Percentiles rank a stretch among this genome's conserved stretches.
Conservation (phyloP, 2,797 vertebrate genomes). For the Sebastiscus albofasciatus region DNA sequence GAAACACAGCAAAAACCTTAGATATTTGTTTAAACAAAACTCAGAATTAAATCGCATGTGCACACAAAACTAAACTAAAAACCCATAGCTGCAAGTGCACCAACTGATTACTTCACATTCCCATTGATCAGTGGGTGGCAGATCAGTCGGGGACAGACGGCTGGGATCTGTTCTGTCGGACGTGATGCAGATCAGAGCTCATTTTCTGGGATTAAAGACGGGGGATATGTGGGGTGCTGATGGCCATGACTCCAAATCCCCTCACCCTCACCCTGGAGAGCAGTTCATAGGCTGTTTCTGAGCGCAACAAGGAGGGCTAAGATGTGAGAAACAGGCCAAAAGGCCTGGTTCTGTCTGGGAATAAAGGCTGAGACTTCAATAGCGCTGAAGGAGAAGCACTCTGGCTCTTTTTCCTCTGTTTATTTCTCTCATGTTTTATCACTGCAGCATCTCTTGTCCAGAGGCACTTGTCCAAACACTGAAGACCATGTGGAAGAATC, state of each 20-base stretch:
- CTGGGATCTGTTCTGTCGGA: conserved; percentile 10
- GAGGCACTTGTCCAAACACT: background rate
- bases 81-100: background rate
- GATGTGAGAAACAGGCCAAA: conserved; percentile 35
- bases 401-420: background rate
- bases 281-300: background rate
- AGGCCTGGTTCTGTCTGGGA: conserved; percentile 1
- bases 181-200: conserved; percentile 23
- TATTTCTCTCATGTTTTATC: background rate
- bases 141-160: conserved; percentile 5
- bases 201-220: conserved; percentile 27
- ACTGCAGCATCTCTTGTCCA: background rate
- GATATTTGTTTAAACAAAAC: background rate
- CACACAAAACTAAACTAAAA: background rate
- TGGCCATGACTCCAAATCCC: background rate
- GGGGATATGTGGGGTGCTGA: background rate
- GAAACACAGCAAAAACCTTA: background rate
- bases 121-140: conserved; percentile 23
- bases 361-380: conserved; percentile 37
- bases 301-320: background rate
- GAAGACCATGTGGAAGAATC: background rate
- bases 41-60: background rate
- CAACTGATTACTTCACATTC: conserved; percentile 13
- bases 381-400: background rate
- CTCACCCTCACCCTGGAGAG: conserved; percentile 6